Base-by-base conservation (phyloP, 2,113 vertebrate genomes). In the Egretta garzetta region DNA sequence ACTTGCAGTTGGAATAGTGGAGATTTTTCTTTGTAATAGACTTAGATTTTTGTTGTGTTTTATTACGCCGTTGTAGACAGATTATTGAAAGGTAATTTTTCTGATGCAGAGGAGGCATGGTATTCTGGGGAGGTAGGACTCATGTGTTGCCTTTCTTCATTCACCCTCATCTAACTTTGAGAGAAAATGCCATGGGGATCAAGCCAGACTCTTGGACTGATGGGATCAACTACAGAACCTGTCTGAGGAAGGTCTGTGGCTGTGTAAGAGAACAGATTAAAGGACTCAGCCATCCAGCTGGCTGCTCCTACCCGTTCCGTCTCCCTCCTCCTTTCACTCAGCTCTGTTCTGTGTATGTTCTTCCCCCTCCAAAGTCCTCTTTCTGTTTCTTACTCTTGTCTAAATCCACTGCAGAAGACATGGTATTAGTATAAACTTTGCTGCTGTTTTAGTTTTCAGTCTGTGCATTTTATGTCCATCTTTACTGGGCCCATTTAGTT, bases 281-380 rank as follows among this genome's bases (percentile, higher is more conserved):
- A 14, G 6, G 15, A 22, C 8, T 76, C 80, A 59, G 8, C 49
- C 53, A 32, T 41, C 35, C 30, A 15, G 28, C 28, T 32, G 45
- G 21, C 58, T 64, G 62, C 80, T 68, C 6, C 9, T 33, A 26
- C 21, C 14, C 26, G 0, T 27, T 37, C 0, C 1, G 3, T 27
- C 24, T 45, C n/a, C n/a, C 5, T 49, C 45, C 28, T 86, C 37
- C 56, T 67, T 62, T 19, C 50, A 2, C 45, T 30, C 45, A 28
- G 75, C n/a, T 74, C 52, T 3, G 3, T 56, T 50, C 67, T 58
- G 27, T 28, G 1, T 32, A 4, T 43, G 32, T 66, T 4, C 35
- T 59, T 73, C 53, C 50, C 19, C 26, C 71, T 17, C 26, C 37
- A 49, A 15, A 49, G 39, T 41, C 79, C 16, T 80, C 58, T 43